A percentile compares a stretch with the other conserved stretches of the same genome.
These are phyloP conservation scores for Hirundo rustica DNA, from an alignment of 2,797 vertebrate species.

Conservation along the genomic window DNA sequence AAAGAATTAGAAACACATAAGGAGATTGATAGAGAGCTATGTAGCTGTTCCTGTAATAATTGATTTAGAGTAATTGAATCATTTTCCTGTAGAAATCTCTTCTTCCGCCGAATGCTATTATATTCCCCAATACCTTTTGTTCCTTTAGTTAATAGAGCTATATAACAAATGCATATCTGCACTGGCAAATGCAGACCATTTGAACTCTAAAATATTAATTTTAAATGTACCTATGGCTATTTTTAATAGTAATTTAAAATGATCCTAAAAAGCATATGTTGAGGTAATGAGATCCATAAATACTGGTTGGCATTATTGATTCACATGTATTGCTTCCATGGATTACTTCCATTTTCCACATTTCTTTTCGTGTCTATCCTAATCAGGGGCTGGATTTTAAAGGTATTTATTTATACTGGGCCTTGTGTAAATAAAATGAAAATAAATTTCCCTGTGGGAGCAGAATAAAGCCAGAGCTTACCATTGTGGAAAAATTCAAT, in stretches of 20 bases:
- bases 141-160: conserved; percentile 61
- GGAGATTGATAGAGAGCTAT: conserved; percentile 36
- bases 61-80: conserved; percentile 65
- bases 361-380: conserved; percentile 30
- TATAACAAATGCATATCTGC: conserved; percentile 52
- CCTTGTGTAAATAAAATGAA: conserved; percentile 1
- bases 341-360: conserved; percentile 52
- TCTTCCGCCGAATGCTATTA: conserved; percentile 21
- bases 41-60: conserved; percentile 39
- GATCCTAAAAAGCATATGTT: conserved; percentile 59
- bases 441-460: not conserved
- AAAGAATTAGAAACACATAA: conserved; percentile 33
- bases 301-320: conserved; percentile 64
- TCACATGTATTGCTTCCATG: conserved; percentile 35
- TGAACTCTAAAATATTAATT: conserved; percentile 72
- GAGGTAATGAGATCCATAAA: conserved; percentile 71
- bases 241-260: conserved; percentile 68
- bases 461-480: not conserved
- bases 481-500: not conserved
- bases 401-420: conserved; percentile 20
- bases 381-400: conserved; percentile 3
- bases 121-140: conserved; percentile 54
- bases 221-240: conserved; percentile 61
- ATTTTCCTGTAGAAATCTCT: conserved; percentile 57
- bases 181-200: conserved; percentile 42